Percentiles rank a stretch among this genome's conserved stretches.
phyloP scores from a whole-genome alignment of 2,797 vertebrate species.

The Coluber constrictor region DNA sequence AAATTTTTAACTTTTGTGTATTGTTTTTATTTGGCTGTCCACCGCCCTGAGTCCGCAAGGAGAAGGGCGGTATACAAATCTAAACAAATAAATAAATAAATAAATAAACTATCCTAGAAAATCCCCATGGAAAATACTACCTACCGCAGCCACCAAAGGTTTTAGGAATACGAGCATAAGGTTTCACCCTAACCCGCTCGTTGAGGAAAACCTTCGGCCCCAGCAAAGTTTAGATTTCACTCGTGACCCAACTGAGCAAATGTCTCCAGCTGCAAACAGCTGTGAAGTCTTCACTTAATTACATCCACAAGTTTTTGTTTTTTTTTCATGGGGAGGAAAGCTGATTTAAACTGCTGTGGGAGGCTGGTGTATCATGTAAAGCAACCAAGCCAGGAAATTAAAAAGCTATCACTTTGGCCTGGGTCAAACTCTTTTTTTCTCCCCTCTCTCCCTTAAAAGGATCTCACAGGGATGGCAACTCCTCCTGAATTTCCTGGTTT shows the following conservation, averaged over 20 bases:
- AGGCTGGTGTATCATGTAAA: not conserved
- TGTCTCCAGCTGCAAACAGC: slow-evolving; percentile 60
- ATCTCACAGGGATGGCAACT: not conserved
- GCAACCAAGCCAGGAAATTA: not conserved
- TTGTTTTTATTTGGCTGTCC: too few species aligned
- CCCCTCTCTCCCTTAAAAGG: not conserved
- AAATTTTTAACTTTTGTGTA: too few species aligned
- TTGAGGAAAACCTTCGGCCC: slow-evolving; percentile 40
- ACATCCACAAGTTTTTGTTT: slow-evolving; percentile 8
- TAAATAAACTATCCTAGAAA: not conserved
- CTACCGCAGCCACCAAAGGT: slow-evolving; percentile 39
- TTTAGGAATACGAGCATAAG: slow-evolving; percentile 32
- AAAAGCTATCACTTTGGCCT: fast-evolving
- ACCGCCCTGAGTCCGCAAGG: too few species aligned
- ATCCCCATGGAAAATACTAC: slow-evolving; percentile 1
- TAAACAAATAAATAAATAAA: too few species aligned
- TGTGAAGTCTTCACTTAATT: slow-evolving; percentile 33
- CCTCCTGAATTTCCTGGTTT: slow-evolving; percentile 40
- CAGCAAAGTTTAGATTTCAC: slow-evolving; percentile 40
- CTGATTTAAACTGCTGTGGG: not conserved
- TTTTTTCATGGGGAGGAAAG: slow-evolving; percentile 25
- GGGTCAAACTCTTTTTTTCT: fast-evolving
- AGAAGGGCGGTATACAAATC: too few species aligned
- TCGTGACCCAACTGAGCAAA: slow-evolving; percentile 43
- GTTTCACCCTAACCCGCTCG: slow-evolving; percentile 43